A percentile compares a stretch with the other conserved stretches of the same genome.
Evolutionary conservation across 2,797 vertebrate genomes (phyloP).

Genomic region (Smutsia temminckii): DNA sequence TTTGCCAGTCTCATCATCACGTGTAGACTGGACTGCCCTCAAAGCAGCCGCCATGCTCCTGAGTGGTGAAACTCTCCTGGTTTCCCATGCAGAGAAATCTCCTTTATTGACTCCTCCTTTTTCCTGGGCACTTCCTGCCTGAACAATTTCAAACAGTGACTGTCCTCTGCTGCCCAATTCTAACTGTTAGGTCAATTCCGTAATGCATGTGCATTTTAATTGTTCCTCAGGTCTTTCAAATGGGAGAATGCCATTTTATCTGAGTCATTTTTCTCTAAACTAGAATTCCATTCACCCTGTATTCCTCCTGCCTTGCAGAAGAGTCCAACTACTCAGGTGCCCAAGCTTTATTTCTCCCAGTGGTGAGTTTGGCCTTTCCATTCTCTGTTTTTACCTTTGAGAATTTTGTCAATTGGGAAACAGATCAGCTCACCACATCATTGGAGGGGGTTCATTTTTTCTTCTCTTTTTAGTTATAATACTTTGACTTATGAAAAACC

Average conservation of each 20-base stretch:
- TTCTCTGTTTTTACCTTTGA: conserved; percentile 29
- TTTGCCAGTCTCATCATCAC: background rate
- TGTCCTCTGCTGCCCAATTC: background rate
- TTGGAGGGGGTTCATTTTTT: background rate
- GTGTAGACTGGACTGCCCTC: background rate
- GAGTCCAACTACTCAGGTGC: background rate
- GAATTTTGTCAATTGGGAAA: conserved; percentile 40
- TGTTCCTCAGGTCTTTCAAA: background rate
- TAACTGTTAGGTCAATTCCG: background rate
- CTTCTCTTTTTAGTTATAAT: conserved; percentile 51
- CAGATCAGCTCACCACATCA: background rate
- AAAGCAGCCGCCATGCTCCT: background rate
- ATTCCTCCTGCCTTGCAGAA: background rate
- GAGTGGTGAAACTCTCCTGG: background rate
- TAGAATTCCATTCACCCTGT: background rate
- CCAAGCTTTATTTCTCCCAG: background rate
- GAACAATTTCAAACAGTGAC: background rate
- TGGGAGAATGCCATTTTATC: background rate
- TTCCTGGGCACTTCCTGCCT: background rate
- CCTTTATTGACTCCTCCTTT: background rate
- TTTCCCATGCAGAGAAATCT: background rate
- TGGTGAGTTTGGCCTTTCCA: background rate
- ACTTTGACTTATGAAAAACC: conserved; percentile 52
- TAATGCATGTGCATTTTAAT: background rate
- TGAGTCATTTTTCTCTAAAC: conserved; percentile 26